Conservation (phyloP, 1,140 invertebrate genomes). For the Megathymus violae region DNA sequence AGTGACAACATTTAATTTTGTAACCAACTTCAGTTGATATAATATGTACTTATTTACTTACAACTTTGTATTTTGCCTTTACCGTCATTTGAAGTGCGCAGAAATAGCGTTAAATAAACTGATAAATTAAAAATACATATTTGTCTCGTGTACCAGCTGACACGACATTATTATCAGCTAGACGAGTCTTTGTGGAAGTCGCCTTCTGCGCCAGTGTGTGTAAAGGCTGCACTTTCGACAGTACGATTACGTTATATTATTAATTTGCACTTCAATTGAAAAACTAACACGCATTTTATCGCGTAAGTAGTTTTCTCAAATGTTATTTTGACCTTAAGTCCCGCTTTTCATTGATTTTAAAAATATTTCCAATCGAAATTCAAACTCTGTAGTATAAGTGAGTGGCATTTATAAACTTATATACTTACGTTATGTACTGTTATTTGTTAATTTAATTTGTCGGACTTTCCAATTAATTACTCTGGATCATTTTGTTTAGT, state of each 20-base stretch:
- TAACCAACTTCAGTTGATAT: slow-evolving; percentile 57
- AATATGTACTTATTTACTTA: slow-evolving; percentile 43
- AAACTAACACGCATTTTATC: slow-evolving; percentile 10
- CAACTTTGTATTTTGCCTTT: slow-evolving; percentile 55
- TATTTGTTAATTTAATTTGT: too few relatives aligned
- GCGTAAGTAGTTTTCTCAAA: too few relatives aligned
- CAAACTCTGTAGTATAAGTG: too few relatives aligned
- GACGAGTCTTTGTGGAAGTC: slow-evolving; percentile 62
- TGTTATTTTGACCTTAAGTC: slow-evolving; percentile 5
- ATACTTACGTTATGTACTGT: too few relatives aligned
- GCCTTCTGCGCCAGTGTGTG: slow-evolving; percentile 83
- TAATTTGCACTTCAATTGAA: slow-evolving; percentile 8
- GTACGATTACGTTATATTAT: slow-evolving; percentile 31
- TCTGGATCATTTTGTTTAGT: too few relatives aligned
- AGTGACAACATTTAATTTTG: slow-evolving; percentile 18
- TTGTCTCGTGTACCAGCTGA: slow-evolving; percentile 49
- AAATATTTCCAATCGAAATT: background rate
- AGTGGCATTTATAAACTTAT: too few relatives aligned
- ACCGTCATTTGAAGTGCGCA: slow-evolving; percentile 54
- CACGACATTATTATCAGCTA: slow-evolving; percentile 58
- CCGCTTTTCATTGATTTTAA: too few relatives aligned
- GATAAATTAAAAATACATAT: slow-evolving; percentile 56
- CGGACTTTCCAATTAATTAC: too few relatives aligned
- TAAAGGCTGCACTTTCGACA: slow-evolving; percentile 78
- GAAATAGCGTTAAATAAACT: slow-evolving; percentile 53